Evolutionary conservation across 2,797 vertebrate genomes (phyloP), one percentile per base, ranked within the genome.

Genomic region (Acanthis flammea): DNA sequence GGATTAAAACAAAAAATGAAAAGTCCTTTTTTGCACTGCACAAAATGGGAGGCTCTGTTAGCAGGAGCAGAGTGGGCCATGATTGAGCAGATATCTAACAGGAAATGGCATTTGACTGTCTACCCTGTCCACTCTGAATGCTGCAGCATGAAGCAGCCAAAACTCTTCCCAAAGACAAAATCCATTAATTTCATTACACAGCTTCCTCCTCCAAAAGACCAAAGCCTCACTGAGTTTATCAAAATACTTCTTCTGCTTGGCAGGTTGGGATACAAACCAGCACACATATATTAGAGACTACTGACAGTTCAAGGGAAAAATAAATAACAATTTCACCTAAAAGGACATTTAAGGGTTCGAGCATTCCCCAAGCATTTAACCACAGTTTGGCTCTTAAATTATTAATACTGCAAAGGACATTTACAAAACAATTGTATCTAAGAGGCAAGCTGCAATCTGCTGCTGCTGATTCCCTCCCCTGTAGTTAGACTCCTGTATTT

Each of bases 391-490:
- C 5, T 72, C 55, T 63, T 92, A 75, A 92, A 84, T 81, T 86
- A 91, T 88, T 92, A 91, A 89, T 67, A 86, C 10, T 68, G 39
- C 28, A 88, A 68, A 80, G n/a, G 68, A 86, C 44, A 88, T 90
- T 72, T 72, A 15, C 39, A 75, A 78, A 91, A 79, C 30, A 89
- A 68, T 74, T 90, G 79, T 75, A 77, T 39, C 58, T 77, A 91
- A 84, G 58, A 91, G 62, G 50, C 39, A 70, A 58, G 44, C 30
- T 60, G n/a, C 50, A 68, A 81, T 78, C 61, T 74, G 1, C 83
- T 65, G 35, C n/a, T 88, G 60, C 0, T 4, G 23, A 87, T 54
- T 86, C 50, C 65, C 54, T 93, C 65, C 77, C 58, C 75, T 58
- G 45, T 28, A 80, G 57, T 72, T 89, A 71, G 12, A 35, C 45